Evolutionary conservation across 2,797 vertebrate genomes (phyloP), one percentile per base, ranked within the genome.

Genomic region (Danio kyathit): DNA sequence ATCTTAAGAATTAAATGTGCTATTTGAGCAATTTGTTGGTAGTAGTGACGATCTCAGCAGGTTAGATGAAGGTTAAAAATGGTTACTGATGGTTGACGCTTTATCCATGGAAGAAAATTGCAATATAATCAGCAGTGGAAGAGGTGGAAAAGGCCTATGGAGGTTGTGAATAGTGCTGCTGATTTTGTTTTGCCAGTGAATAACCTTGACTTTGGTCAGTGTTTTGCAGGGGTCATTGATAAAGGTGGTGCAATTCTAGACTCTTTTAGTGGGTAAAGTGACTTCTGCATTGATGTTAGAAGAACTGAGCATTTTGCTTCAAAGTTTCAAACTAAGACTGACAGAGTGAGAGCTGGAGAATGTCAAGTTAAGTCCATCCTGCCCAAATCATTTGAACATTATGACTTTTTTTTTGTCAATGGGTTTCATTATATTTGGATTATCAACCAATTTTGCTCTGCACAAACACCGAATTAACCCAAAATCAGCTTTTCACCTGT

Each of bases 211-310:
- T 77, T 57, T 44, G 19, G 41, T 46, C 19, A 13, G 8, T 67
- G 19, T 48, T 67, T 38, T 77, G 7, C 52, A 40, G 10, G 3
- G 21, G 44, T 41, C 65, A 70, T 19, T n/a, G 7, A 78, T 59
- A 78, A 49, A 69, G 5, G 7, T 12, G 4, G 16, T 60, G 3
- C 0, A 0, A 38, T 44, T 49, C 5, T 60, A 19, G 56, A 38
- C 13, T 16, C 44, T 60, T 46, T 46, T 60, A 73, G 5, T 72
- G 13, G 54, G 54, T 14, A 60, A 9, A 38, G 8, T 12, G 57
- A 59, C 41, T 4, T 60, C 14, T 29, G 6, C 19, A 59, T 49
- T 78, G 54, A 70, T 59, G 65, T 60, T 60, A 21, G 12, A 78
- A 17, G 49, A 66, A 60, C n/a, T n/a, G 16, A 60, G 56, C 56